Percentiles rank a stretch among this genome's conserved stretches.
Evolutionary conservation across 2,888 invertebrate genomes (phyloP).

Genomic region (Altica lythri): DNA sequence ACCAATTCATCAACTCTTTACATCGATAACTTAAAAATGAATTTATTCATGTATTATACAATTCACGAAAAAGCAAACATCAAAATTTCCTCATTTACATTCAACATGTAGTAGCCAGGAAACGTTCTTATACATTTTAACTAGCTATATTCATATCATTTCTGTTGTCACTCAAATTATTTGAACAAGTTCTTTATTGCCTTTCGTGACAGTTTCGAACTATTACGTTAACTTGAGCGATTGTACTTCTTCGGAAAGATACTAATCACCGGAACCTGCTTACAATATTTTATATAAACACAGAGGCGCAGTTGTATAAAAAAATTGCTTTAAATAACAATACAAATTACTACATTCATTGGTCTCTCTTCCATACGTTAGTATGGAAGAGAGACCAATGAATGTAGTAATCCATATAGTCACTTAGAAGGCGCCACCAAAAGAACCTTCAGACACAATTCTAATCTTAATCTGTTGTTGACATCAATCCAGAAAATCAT

Average conservation of each 20-base stretch:
- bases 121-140: constrained; percentile 42
- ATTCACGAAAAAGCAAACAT: constrained; percentile 26
- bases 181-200: constrained; percentile 22
- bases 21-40: too few species aligned
- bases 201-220: constrained; percentile 7
- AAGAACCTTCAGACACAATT: too few species aligned
- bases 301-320: constrained; percentile 26
- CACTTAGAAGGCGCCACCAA: too few species aligned
- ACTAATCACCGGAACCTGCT: constrained; percentile 51
- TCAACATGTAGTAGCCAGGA: constrained; percentile 26
- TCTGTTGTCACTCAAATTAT: constrained; percentile 21
- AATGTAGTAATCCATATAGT: too few species aligned
- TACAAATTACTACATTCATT: too few species aligned
- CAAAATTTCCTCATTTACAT: constrained; percentile 39
- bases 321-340: too few species aligned
- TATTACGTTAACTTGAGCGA: constrained; percentile 40
- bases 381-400: too few species aligned
- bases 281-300: constrained; percentile 48
- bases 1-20: too few species aligned
- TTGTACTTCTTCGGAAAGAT: constrained; percentile 51
- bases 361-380: too few species aligned
- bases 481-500: too few species aligned
- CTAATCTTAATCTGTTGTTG: too few species aligned
- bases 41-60: too few species aligned
- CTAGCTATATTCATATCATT: constrained; percentile 34